Percentiles rank a stretch among this genome's conserved stretches.
phyloP scores from a whole-genome alignment of 2,888 invertebrate species.

The Nudaria mundana region DNA sequence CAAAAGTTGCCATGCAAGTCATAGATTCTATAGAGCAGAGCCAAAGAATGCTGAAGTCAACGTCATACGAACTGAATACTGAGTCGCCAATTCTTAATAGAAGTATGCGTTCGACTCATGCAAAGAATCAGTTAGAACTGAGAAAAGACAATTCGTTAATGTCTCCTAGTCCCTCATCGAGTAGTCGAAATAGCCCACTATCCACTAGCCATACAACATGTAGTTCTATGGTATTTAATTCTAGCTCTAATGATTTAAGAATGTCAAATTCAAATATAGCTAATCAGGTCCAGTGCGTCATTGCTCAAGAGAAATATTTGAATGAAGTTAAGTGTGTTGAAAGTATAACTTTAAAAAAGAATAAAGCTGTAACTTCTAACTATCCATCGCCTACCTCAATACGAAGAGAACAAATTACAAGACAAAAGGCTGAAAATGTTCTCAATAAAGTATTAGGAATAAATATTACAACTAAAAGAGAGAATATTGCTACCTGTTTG shows the following conservation, averaged over 20 bases:
- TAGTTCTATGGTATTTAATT: slow-evolving; percentile 79
- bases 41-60: slow-evolving; percentile 75
- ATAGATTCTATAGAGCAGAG: slow-evolving; percentile 77
- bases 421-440: slow-evolving; percentile 74
- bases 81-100: slow-evolving; percentile 65
- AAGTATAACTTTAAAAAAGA: slow-evolving; percentile 70
- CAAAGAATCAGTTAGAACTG: slow-evolving; percentile 68
- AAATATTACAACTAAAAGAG: slow-evolving; percentile 70
- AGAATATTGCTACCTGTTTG: slow-evolving; percentile 66
- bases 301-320: slow-evolving; percentile 77
- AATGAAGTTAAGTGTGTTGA: slow-evolving; percentile 77
- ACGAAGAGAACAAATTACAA: slow-evolving; percentile 69
- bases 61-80: slow-evolving; percentile 72
- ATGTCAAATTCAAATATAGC: slow-evolving; percentile 74
- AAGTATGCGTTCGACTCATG: slow-evolving; percentile 54
- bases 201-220: slow-evolving; percentile 78
- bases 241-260: slow-evolving; percentile 74
- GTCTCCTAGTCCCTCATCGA: slow-evolving; percentile 73
- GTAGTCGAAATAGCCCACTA: slow-evolving; percentile 75
- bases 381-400: slow-evolving; percentile 62
- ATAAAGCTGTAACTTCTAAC: slow-evolving; percentile 49
- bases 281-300: slow-evolving; percentile 76
- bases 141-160: slow-evolving; percentile 65
- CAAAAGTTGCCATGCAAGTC: slow-evolving; percentile 69
- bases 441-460: slow-evolving; percentile 74